phyloP scores from a whole-genome alignment of 2,113 vertebrate genomes.

The Chionodraco myersi region DNA sequence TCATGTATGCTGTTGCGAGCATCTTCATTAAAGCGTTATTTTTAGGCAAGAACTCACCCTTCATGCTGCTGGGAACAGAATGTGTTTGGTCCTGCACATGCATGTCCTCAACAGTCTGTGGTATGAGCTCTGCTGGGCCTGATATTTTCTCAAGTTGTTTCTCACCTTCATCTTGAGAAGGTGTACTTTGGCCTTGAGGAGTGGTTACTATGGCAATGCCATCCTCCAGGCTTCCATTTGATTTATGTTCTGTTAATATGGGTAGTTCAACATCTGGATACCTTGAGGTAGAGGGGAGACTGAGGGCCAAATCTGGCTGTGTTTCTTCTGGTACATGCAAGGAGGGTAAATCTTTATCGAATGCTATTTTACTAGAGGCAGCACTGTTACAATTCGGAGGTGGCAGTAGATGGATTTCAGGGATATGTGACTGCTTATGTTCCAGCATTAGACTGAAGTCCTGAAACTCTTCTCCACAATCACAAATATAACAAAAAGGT shows the following conservation, averaged over 20 bases:
- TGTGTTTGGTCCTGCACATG: constrained; percentile 25
- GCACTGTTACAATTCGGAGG: constrained; percentile 33
- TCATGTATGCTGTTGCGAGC: constrained; percentile 81
- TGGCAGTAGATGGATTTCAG: constrained; percentile 47
- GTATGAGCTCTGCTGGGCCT: constrained; percentile 11
- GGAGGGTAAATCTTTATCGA: constrained; percentile 14
- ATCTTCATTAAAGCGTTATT: constrained; percentile 79
- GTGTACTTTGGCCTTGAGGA: constrained; percentile 40
- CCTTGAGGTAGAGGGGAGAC: constrained; percentile 56
- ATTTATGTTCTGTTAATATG: constrained; percentile 29
- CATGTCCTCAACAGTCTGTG: constrained; percentile 35
- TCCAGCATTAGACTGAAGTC: constrained; percentile 73
- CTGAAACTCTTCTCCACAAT: constrained; percentile 79
- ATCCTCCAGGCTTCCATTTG: constrained; percentile 41
- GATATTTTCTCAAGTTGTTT: constrained; percentile 39
- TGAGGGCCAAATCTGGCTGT: constrained; percentile 39
- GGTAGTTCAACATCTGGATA: constrained; percentile 44
- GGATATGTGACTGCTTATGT: constrained; percentile 73
- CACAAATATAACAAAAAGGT: constrained; percentile 72
- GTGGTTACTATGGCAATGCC: constrained; percentile 36
- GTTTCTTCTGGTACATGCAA: constrained; percentile 12
- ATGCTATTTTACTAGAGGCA: constrained; percentile 7
- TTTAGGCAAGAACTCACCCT: constrained; percentile 28
- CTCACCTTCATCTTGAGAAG: constrained; percentile 24
- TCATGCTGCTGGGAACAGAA: constrained; percentile 22